These are phyloP conservation scores for Temnothorax ravouxi DNA, from an alignment of 2,888 invertebrate genomes.

Conservation along the genomic window DNA sequence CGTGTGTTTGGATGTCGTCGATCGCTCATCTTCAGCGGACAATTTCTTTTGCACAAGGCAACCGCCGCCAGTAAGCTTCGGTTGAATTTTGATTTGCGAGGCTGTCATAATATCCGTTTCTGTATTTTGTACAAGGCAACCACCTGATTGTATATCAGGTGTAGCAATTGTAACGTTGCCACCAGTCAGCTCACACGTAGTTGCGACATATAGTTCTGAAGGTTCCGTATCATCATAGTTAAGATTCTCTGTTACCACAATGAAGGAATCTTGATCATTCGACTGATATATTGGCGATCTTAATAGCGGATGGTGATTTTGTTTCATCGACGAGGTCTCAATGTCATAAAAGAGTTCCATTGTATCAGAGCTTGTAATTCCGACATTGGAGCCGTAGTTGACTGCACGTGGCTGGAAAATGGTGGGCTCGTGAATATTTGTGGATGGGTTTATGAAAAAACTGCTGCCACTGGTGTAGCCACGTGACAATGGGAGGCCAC, in stretches of 20 bases:
- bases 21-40: conserved; percentile 63
- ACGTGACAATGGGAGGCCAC: conserved; percentile 76
- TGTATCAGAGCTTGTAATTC: conserved; percentile 6
- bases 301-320: conserved; percentile 24
- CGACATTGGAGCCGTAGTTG: not conserved
- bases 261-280: conserved; percentile 33
- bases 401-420: conserved; percentile 71
- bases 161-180: conserved; percentile 81
- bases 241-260: conserved; percentile 20
- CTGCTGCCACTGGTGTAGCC: conserved; percentile 75
- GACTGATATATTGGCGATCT: conserved; percentile 21
- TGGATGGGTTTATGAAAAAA: conserved; percentile 81
- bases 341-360: not conserved
- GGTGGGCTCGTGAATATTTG: conserved; percentile 78
- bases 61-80: conserved; percentile 77
- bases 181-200: conserved; percentile 78
- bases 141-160: conserved; percentile 76
- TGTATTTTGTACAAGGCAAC: conserved; percentile 76
- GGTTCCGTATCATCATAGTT: not conserved
- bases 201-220: conserved; percentile 75
- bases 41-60: conserved; percentile 75
- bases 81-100: conserved; percentile 80
- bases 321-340: conserved; percentile 31
- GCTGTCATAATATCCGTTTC: conserved; percentile 74
- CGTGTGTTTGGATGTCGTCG: not conserved